These are phyloP conservation scores for Ia io DNA, from an alignment of 2,113 vertebrate species.

Conservation along the genomic window DNA sequence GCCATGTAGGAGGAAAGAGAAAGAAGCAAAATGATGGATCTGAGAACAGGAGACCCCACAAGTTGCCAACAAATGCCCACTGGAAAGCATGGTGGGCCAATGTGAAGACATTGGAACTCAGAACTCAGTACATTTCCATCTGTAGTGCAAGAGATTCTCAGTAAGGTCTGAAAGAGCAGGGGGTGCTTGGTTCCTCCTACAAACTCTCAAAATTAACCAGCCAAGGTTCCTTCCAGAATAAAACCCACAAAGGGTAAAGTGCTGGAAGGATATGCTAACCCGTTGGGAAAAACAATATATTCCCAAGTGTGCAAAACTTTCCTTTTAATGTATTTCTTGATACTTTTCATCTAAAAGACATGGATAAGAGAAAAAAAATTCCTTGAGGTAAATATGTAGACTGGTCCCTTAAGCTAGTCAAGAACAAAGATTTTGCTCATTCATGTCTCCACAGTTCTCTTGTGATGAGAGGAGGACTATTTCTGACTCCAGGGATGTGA, in stretches of 20 bases:
- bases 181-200: not conserved
- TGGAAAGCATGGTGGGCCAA: not conserved
- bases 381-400: not conserved
- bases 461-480: not conserved
- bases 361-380: not conserved
- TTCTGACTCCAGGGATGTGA: not conserved
- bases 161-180: not conserved
- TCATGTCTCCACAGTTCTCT: not conserved
- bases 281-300: not conserved
- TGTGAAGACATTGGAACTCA: not conserved
- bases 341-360: not conserved
- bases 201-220: not conserved
- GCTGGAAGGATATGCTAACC: not conserved
- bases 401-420: not conserved
- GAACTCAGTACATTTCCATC: not conserved
- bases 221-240: not conserved
- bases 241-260: not conserved
- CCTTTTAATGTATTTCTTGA: conserved; percentile 16
- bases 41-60: not conserved
- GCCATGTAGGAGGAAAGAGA: not conserved
- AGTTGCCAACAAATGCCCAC: not conserved
- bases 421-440: not conserved
- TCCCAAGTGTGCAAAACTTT: not conserved
- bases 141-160: not conserved
- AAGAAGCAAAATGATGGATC: not conserved